Evolutionary conservation across 2,113 vertebrate genomes (phyloP).

Genomic region (Paradoxurus hermaphroditus): DNA sequence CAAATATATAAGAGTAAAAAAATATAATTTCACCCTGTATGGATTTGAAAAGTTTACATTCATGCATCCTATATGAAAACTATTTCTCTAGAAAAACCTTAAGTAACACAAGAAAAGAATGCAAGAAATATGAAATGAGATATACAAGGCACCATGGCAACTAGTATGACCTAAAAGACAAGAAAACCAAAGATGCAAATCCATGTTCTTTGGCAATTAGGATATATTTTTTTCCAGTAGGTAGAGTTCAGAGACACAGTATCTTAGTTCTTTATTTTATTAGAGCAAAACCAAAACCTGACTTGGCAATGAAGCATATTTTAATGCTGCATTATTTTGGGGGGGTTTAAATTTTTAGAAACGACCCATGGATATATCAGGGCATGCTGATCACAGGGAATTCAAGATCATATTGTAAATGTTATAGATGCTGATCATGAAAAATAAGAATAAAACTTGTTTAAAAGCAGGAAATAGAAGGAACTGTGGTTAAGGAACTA

Average conservation of each 20-base stretch:
- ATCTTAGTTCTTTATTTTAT: not conserved
- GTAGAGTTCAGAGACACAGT: not conserved
- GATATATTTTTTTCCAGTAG: not conserved
- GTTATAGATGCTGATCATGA: not conserved
- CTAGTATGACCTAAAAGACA: not conserved
- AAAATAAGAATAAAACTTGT: not conserved
- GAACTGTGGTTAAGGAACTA: not conserved
- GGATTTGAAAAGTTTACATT: not conserved
- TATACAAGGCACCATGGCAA: conserved; percentile 15
- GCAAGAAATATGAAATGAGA: not conserved
- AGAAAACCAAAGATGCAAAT: not conserved
- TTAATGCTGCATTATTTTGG: not conserved
- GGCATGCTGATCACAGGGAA: not conserved
- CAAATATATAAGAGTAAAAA: not conserved
- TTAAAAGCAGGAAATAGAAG: not conserved
- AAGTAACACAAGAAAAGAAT: not conserved
- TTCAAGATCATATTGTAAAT: not conserved
- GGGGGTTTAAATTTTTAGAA: conserved; percentile 12
- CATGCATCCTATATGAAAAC: not conserved
- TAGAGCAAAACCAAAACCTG: not conserved
- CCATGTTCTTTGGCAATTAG: not conserved
- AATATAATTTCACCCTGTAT: not conserved
- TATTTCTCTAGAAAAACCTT: not conserved
- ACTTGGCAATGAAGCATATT: not conserved
- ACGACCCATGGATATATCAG: not conserved